Base-by-base conservation (phyloP, 2,113 vertebrate genomes). In the Garra rufa region DNA sequence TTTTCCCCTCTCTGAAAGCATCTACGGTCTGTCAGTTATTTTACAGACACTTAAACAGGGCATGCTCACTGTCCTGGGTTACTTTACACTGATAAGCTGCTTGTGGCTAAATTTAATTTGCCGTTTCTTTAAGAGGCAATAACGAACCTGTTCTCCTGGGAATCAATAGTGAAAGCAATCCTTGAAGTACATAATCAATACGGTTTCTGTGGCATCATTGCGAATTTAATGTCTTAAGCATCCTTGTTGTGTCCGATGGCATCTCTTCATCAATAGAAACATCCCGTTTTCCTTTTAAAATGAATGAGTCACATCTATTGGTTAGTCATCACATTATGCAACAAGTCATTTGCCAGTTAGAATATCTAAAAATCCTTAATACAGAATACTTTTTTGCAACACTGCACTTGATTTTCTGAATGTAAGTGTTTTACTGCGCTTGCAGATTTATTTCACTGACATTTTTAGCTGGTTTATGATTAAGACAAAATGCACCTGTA, bases 11-110 rank as follows among this genome's bases (percentile, higher is more conserved):
- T 88, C 76, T 0, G 17, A 86, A 78, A 83, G 86, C 83, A 79
- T 75, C 73, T 87, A 87, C 92, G 90, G 88, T 90, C 90, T 86
- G 90, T 83, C 38, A 89, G 85, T 89, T 84, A 86, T 81, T 87
- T 88, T 76, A 86, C 79, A 87, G 82, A 91, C 83, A 84, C 83
- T 89, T 89, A 52, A 57, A 34, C 44, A 52, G 19, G 52, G 9
- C 52, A n/a, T 57, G 69, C 69, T 8, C 15, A 41, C 41, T 6
- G n/a, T 7, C 61, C 61, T 17, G 24, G 50, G 15, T 19, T 3
- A 69, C 19, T 41, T 41, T 69, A 44, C 21, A 73, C 41, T 15
- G 13, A 73, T 73, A 9, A 26, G 13, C n/a, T 14, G 41, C 2
- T 44, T 3, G 34, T 69, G 41, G 69, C 41, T 8, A 7, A 8